Evolutionary conservation across 1,140 invertebrate genomes (phyloP).

Genomic region (Magallana gigas): DNA sequence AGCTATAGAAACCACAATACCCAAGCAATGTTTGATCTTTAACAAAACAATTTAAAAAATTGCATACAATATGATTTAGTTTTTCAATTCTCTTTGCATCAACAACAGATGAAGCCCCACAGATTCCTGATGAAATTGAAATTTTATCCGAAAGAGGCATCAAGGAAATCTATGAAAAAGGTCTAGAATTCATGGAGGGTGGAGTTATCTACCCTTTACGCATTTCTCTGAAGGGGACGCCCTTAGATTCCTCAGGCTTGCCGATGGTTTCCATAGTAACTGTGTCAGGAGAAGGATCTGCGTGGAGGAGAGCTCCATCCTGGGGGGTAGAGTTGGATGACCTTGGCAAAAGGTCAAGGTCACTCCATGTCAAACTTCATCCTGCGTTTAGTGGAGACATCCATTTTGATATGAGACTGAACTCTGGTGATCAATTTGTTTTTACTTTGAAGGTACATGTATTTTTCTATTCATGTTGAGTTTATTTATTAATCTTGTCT

Average conservation of each 20-base stretch:
- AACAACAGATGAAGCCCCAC: neutral
- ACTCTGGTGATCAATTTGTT: neutral
- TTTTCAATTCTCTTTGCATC: no score
- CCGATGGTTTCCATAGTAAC: neutral
- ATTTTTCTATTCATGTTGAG: no score
- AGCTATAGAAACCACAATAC: no score
- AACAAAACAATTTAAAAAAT: no score
- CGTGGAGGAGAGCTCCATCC: neutral
- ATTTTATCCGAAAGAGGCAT: neutral
- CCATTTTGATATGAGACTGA: neutral
- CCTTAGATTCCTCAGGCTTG: conserved; percentile 5
- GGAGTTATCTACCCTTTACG: conserved; percentile 9
- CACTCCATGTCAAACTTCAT: conserved; percentile 6
- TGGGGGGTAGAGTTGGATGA: neutral
- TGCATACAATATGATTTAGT: no score
- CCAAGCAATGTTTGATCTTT: no score
- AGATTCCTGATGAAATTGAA: neutral
- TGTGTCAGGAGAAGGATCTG: neutral
- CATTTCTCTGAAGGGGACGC: neutral
- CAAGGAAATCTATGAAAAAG: neutral
- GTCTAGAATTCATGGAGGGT: neutral
- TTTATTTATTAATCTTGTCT: no score
- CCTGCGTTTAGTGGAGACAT: neutral
- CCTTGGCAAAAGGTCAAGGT: neutral
- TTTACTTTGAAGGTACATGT: neutral